Evolutionary conservation across 2,888 invertebrate genomes (phyloP).

Genomic region (Nemotelus nigrinus): DNA sequence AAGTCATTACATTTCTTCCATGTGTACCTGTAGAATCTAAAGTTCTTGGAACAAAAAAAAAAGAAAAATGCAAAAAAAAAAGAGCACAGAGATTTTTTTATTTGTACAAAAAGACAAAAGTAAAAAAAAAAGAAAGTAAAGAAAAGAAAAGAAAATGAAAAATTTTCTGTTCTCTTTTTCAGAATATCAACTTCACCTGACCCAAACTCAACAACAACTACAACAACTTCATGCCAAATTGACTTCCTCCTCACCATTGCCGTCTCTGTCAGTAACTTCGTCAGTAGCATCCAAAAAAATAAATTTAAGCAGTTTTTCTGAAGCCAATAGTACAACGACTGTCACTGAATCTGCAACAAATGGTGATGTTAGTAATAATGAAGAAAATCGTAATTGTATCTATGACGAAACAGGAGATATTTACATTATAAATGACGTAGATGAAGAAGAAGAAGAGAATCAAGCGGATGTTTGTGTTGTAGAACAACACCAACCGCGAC

Average conservation of each 20-base stretch:
- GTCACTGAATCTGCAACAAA: not conserved
- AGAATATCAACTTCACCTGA: constrained; percentile 49
- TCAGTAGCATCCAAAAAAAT: not conserved
- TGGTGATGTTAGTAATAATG: constrained; percentile 56
- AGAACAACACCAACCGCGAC: not conserved
- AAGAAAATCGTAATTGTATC: constrained; percentile 46
- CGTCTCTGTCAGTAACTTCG: not conserved
- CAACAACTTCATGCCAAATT: constrained; percentile 33
- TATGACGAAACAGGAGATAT: constrained; percentile 24
- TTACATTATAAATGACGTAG: constrained; percentile 22
- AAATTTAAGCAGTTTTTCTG: no score
- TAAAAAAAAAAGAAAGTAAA: not conserved
- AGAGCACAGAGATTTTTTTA: constrained; percentile 51
- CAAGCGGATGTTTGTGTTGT: constrained; percentile 1
- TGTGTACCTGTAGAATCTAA: no score
- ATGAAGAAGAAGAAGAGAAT: constrained; percentile 5
- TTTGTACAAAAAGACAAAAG: constrained; percentile 37
- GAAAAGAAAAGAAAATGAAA: constrained; percentile 47
- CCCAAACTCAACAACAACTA: constrained; percentile 49
- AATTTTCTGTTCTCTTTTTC: constrained; percentile 52
- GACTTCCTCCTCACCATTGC: not conserved
- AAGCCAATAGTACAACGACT: not conserved
- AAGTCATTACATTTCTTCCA: not conserved
- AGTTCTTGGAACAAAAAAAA: no score
- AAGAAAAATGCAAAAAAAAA: constrained; percentile 14